A percentile compares a stretch with the other conserved stretches of the same genome.
Conservation (phyloP, 2,113 vertebrate genomes). For the Dicaeum eximium region DNA sequence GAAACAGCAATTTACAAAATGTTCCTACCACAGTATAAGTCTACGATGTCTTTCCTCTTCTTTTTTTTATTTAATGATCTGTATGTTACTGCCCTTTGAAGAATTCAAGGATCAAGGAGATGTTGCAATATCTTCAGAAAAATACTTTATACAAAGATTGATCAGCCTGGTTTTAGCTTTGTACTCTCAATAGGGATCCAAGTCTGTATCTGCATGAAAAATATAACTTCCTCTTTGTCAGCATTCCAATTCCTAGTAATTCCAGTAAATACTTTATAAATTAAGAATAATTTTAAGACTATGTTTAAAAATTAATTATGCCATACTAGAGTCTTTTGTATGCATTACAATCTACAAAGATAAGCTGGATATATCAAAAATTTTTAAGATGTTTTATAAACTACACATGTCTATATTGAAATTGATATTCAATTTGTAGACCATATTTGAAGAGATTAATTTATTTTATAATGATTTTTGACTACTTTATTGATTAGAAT, state of each 20-base stretch:
- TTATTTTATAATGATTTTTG: background rate
- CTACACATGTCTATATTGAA: background rate
- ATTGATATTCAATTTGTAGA: background rate
- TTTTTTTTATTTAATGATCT: background rate
- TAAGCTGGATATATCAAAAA: background rate
- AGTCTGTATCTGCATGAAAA: background rate
- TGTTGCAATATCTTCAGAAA: background rate
- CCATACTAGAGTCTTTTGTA: background rate
- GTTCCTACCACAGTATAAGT: background rate
- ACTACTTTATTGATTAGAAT: background rate
- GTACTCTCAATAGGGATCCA: background rate
- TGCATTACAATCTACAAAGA: background rate
- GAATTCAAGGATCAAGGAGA: background rate
- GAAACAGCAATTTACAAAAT: background rate
- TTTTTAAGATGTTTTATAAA: background rate
- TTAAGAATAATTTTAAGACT: background rate
- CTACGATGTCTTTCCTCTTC: background rate
- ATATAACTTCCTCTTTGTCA: background rate
- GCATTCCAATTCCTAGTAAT: background rate
- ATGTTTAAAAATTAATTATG: background rate
- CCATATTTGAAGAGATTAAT: background rate
- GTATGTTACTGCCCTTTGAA: background rate
- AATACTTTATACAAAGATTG: background rate
- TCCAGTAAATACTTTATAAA: background rate
- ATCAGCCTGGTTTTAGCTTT: background rate